Evolutionary conservation across 37 sponge, comb jelly and placozoan genomes (phyloP), one percentile per base, ranked within the genome.

Genomic region (Aphrocallistes beatrix): DNA sequence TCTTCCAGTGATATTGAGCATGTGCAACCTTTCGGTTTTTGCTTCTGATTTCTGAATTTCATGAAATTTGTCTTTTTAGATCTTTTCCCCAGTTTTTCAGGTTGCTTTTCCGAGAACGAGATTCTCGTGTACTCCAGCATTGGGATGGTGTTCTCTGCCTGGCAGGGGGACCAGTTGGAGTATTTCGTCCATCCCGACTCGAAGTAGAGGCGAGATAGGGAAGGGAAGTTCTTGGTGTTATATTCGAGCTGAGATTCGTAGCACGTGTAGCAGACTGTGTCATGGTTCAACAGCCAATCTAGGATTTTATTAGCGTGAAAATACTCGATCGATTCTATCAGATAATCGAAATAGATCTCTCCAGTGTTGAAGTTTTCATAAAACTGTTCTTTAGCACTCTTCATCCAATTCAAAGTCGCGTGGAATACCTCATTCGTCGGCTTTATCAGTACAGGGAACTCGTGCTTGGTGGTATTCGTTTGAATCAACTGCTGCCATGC

Each of bases 401-500:
- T 1, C 75, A 13, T 13, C 75, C 75, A 60, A 32, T 60, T 60
- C n/a, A 60, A 32, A 1, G n/a, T 19, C 34, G 8, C 3, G 1
- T 21, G 10, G 21, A 25, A 60, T 8, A 25, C 75, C 25, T 60
- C 25, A 28, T 60, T 60, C 8, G 75, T 60, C n/a, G 75, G 75
- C n/a, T 60, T 60, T 25, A 60, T 60, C 21, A 60, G 75, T 6
- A 60, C 75, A 60, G 32, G n/a, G n/a, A 25, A 25, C 1, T 6
- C 32, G 1, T 60, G 10, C 6, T 19, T 3, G 34, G n/a, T 19
- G 8, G 8, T 30, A 3, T 28, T 13, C 3, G 25, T 60, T 28
- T 60, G 75, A 25, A 60, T 60, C n/a, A 60, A 60, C 75, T 60
- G 75, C 21, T 60, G 75, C 75, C 75, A 60, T 25, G 28, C n/a